These are phyloP conservation scores for Bovichtus diacanthus DNA, from an alignment of 2,797 vertebrate species.

Conservation along the genomic window DNA sequence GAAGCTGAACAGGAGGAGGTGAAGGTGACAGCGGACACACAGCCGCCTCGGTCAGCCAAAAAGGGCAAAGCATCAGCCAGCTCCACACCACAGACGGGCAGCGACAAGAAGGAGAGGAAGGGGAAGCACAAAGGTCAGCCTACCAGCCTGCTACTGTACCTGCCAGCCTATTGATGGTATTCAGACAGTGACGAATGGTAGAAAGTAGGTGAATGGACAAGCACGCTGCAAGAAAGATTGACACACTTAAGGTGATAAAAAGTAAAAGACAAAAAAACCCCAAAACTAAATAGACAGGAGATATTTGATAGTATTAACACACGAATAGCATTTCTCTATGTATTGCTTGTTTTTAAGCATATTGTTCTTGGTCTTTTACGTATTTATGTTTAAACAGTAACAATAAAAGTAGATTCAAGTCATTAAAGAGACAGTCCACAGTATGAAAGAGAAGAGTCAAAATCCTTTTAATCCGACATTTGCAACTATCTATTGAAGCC, in stretches of 20 bases:
- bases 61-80: slow-evolving; percentile 89
- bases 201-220: slow-evolving; percentile 10
- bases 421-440: background rate
- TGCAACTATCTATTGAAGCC: slow-evolving; percentile 13
- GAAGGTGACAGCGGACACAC: slow-evolving; percentile 87
- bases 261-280: background rate
- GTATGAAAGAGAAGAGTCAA: slow-evolving; percentile 4
- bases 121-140: slow-evolving; percentile 97
- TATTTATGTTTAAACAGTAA: slow-evolving; percentile 1
- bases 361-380: background rate
- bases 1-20: slow-evolving; percentile 94
- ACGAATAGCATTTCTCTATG: background rate
- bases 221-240: background rate
- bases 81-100: slow-evolving; percentile 91
- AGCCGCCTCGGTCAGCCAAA: slow-evolving; percentile 92
- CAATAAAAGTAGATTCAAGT: background rate
- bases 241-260: slow-evolving; percentile 8
- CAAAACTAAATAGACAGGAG: background rate
- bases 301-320: background rate
- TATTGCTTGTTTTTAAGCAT: background rate
- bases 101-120: slow-evolving; percentile 94
- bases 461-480: slow-evolving; percentile 23
- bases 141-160: background rate
- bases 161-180: background rate
- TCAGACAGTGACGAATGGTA: slow-evolving; percentile 9